These are phyloP conservation scores for Cloeon dipterum DNA, from an alignment of 2,888 invertebrate species.

Conservation along the genomic window DNA sequence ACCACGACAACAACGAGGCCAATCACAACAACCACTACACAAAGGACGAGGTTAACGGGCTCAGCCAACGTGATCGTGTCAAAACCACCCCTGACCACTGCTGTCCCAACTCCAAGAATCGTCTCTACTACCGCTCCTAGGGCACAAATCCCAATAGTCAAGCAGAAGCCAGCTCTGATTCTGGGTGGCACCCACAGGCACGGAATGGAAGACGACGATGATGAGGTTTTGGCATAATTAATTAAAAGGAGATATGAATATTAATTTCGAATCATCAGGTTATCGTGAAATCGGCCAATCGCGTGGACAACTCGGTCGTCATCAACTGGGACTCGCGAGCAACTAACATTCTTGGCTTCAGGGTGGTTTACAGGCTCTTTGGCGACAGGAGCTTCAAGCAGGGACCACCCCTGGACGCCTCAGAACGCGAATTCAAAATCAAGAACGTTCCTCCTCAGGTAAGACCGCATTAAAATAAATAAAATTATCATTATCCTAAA, in stretches of 20 bases:
- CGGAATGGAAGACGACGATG: neutral
- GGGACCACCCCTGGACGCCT: constrained; percentile 70
- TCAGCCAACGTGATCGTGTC: constrained; percentile 2
- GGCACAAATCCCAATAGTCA: neutral
- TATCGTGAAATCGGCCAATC: constrained; percentile 60
- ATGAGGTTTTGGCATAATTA: neutral
- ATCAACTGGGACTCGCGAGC: constrained; percentile 84
- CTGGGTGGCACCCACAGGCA: constrained; percentile 2
- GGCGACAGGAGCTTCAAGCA: constrained; percentile 78
- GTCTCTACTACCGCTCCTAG: neutral
- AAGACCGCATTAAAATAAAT: constrained; percentile 9
- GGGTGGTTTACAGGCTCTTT: constrained; percentile 71
- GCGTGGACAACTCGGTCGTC: constrained; percentile 67
- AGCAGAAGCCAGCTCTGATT: constrained; percentile 3
- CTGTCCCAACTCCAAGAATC: constrained; percentile 13
- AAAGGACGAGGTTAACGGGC: constrained; percentile 10
- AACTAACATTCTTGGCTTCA: constrained; percentile 67
- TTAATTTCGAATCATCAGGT: constrained; percentile 33
- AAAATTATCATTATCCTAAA: neutral
- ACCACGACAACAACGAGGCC: constrained; percentile 11
- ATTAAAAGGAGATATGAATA: neutral
- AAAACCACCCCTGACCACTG: constrained; percentile 7
- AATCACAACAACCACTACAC: constrained; percentile 14
- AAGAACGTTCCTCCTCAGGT: constrained; percentile 80
- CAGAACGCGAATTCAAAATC: constrained; percentile 77